A percentile compares a stretch with the other conserved stretches of the same genome.
phyloP scores from a whole-genome alignment of 2,888 invertebrate genomes.

The Apotomis capreana region DNA sequence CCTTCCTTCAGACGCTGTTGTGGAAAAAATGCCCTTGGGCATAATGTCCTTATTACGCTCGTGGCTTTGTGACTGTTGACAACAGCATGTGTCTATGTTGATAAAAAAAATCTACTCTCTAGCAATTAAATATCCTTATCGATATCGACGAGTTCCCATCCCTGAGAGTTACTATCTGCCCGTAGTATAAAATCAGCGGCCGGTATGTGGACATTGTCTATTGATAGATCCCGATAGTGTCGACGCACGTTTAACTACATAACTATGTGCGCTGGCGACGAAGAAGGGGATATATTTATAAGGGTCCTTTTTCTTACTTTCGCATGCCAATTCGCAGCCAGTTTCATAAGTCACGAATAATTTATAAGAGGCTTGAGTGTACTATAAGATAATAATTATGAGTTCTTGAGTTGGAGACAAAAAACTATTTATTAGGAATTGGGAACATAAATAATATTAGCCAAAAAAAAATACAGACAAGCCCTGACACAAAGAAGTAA shows the following conservation, averaged over 20 bases:
- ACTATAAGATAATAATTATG: no score
- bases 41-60: no score
- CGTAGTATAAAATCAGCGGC: slow-evolving; percentile 35
- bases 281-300: slow-evolving; percentile 4
- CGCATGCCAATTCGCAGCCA: not conserved
- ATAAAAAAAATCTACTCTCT: not conserved
- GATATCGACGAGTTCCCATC: slow-evolving; percentile 29
- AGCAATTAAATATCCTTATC: not conserved
- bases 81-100: no score
- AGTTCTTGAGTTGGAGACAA: no score
- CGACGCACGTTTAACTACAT: slow-evolving; percentile 29
- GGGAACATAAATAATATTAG: no score
- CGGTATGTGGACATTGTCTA: slow-evolving; percentile 42
- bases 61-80: no score
- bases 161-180: slow-evolving; percentile 22
- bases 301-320: not conserved
- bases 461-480: no score
- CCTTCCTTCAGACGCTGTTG: no score
- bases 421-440: no score
- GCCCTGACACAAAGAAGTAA: no score
- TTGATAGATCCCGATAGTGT: slow-evolving; percentile 41
- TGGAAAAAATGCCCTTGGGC: no score
- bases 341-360: not conserved
- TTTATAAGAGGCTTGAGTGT: no score
- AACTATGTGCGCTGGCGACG: slow-evolving; percentile 24